Evolutionary conservation across 2,113 vertebrate species (phyloP).

Genomic region (Dicrurus megarhynchus): DNA sequence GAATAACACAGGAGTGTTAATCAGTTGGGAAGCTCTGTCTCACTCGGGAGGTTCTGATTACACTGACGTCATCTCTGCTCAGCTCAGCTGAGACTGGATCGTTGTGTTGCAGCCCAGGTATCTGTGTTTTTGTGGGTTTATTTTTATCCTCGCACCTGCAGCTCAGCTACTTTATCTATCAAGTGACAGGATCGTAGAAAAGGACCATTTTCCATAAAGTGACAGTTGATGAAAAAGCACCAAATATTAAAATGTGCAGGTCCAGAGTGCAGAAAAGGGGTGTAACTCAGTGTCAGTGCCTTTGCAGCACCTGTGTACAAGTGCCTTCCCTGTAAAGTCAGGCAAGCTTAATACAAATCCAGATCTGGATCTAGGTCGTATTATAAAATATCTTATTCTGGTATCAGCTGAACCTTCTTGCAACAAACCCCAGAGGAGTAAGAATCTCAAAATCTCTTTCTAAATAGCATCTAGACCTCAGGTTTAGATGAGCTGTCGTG

Average conservation of each 20-base stretch:
- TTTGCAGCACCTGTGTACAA: neutral
- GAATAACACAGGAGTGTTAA: conserved; percentile 46
- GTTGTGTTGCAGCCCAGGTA: conserved; percentile 43
- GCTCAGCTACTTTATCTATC: neutral
- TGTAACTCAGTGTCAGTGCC: neutral
- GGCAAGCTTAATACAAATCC: neutral
- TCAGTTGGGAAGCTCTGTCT: conserved; percentile 36
- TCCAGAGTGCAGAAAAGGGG: neutral
- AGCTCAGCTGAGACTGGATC: conserved; percentile 3
- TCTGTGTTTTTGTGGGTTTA: conserved; percentile 8
- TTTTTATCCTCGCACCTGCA: conserved; percentile 37
- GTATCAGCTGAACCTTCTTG: neutral
- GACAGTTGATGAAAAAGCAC: neutral
- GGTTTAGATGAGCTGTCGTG: neutral
- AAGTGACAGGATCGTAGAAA: neutral
- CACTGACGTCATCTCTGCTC: neutral
- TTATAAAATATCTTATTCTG: neutral
- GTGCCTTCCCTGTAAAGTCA: neutral
- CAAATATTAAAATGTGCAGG: neutral
- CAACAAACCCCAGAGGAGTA: neutral
- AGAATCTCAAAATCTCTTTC: neutral
- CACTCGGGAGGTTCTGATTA: conserved; percentile 32
- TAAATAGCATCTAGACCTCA: neutral
- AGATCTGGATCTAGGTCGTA: neutral
- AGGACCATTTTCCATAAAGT: neutral